Percentiles rank a stretch among this genome's conserved stretches.
These are phyloP conservation scores for Panopea generosa DNA, from an alignment of 2,888 invertebrate species.

Conservation along the genomic window DNA sequence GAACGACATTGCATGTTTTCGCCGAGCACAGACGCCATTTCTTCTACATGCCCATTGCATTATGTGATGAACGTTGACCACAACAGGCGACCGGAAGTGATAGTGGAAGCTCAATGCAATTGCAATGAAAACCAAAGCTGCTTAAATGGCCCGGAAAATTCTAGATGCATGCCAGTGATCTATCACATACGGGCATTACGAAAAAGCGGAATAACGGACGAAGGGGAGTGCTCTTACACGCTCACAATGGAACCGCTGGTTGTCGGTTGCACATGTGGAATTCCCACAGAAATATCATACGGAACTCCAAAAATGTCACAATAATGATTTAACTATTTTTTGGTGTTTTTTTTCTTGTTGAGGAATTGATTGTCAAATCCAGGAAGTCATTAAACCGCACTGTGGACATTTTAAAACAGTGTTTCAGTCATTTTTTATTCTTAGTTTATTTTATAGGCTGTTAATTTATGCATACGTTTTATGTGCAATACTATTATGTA, in stretches of 20 bases:
- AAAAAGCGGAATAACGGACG: background rate
- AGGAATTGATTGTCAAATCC: too few relatives aligned
- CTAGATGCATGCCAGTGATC: conserved; percentile 12
- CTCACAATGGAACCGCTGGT: conserved; percentile 1
- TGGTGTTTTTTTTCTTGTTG: too few relatives aligned
- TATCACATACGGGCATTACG: conserved; percentile 8
- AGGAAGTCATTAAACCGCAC: too few relatives aligned
- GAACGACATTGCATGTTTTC: too few relatives aligned
- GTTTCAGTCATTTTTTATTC: too few relatives aligned
- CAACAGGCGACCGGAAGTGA: conserved; percentile 13
- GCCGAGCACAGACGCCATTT: too few relatives aligned
- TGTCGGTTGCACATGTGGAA: conserved; percentile 20
- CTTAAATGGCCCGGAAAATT: background rate
- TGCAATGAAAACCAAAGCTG: conserved; percentile 9
- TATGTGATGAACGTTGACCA: conserved; percentile 21
- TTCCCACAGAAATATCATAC: background rate
- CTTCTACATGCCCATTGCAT: conserved; percentile 21
- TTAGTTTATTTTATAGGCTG: too few relatives aligned
- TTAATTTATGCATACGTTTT: too few relatives aligned
- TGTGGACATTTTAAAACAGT: too few relatives aligned
- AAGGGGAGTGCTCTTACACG: background rate
- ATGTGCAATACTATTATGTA: too few relatives aligned
- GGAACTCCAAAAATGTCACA: too few relatives aligned
- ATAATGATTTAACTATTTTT: too few relatives aligned
- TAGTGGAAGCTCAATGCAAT: conserved; percentile 28